Evolutionary conservation across 2,797 vertebrate species (phyloP), one percentile per base, ranked within the genome.

Genomic region (Chloroceryle inda): DNA sequence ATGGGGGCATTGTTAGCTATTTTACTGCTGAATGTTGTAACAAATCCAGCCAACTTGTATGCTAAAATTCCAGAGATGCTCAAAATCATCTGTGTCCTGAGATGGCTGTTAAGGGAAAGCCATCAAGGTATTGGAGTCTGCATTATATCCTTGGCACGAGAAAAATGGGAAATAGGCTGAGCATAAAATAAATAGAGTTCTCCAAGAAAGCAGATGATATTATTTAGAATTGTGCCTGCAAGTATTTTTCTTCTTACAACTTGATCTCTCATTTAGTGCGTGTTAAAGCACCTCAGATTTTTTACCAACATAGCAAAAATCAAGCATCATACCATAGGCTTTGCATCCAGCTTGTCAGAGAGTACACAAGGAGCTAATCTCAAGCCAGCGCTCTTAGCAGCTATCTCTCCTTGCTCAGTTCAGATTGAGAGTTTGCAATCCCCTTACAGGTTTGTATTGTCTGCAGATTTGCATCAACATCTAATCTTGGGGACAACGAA

Each of bases 21-120:
- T 95, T 95, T 72, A 79, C 71, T 76, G 80, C 80, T 88, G 69
- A 86, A 75, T 13, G 2, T 85, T 45, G 16, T 47, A 94, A 89
- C 67, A 90, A 91, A 92, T 81, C 59, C 82, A 82, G 47, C 38
- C 68, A 88, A 78, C 73, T 67, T 62, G 19, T 88, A 76, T 74
- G 52, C 76, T 93, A 47, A 88, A 95, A 94, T 96, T 94, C 89
- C 89, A 86, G 89, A 92, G 49, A 82, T 86, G 73, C 49, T 91
- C 83, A 67, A 92, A 94, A 71, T 92, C 78, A 78, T 85, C 79
- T 80, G 50, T 92, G 77, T 75, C 80, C 83, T 90, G 59, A 90
- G n/a, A 94, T n/a, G 80, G 71, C 22, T 86, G 85, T 84, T 92
- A 81, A 90, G 74, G 73, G 52, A 88, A 92, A 84, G 67, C 73